Conservation (phyloP, 2,888 invertebrate genomes). For the Tiliacea citrago region DNA sequence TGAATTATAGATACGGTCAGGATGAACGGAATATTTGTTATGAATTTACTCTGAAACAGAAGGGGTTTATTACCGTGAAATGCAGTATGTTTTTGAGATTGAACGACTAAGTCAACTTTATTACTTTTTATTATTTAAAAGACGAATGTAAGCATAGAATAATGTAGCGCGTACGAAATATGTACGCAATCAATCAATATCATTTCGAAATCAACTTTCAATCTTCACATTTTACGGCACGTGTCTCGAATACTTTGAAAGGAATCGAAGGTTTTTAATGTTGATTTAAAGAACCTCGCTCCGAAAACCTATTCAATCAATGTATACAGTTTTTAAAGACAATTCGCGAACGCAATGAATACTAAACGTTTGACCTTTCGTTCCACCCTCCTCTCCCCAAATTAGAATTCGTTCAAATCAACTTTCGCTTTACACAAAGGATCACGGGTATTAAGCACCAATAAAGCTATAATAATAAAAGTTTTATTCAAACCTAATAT, state of each 20-base stretch:
- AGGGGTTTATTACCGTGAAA: neutral
- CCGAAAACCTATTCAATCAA: constrained; percentile 44
- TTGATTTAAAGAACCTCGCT: constrained; percentile 40
- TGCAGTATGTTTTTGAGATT: neutral
- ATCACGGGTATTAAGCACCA: constrained; percentile 75
- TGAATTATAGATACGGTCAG: constrained; percentile 43
- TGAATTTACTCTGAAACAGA: neutral
- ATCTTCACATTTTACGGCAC: constrained; percentile 37
- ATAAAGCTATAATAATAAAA: constrained; percentile 84
- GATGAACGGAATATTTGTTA: constrained; percentile 1
- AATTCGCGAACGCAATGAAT: constrained; percentile 64
- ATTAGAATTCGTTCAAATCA: constrained; percentile 72
- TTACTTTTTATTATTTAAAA: neutral
- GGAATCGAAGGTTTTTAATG: constrained; percentile 43
- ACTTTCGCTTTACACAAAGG: constrained; percentile 67
- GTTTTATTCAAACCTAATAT: constrained; percentile 86
- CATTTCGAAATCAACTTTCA: constrained; percentile 44
- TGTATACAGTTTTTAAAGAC: constrained; percentile 63
- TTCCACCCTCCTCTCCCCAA: constrained; percentile 35
- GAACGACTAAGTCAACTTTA: neutral
- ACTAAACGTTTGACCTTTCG: constrained; percentile 54
- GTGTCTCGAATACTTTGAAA: constrained; percentile 46
- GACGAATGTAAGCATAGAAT: neutral
- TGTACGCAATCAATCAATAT: constrained; percentile 46
- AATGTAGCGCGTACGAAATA: constrained; percentile 17